A percentile compares a stretch with the other conserved stretches of the same genome.
Conservation (phyloP, 1,140 invertebrate genomes). For the Aphelenchoides besseyi region DNA sequence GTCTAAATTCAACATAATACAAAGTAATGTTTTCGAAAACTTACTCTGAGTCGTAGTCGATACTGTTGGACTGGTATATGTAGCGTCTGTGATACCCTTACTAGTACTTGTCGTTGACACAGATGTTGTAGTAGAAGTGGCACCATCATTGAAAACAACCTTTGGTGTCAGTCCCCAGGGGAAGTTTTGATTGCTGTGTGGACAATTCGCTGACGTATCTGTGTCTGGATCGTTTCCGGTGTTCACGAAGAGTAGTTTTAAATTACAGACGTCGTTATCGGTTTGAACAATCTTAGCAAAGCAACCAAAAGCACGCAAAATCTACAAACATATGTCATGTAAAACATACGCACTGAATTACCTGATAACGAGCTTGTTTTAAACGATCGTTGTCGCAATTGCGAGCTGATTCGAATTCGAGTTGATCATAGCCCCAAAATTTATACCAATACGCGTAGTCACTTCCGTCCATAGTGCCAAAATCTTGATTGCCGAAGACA, state of each 20-base stretch:
- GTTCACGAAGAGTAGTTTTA: conserved; percentile 13
- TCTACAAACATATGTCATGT: neutral
- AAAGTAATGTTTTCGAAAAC: no score
- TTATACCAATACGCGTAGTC: neutral
- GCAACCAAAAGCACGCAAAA: conserved; percentile 12
- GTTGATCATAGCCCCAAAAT: neutral
- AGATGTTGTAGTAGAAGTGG: neutral
- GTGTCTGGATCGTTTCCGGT: neutral
- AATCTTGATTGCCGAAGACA: no score
- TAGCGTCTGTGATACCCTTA: no score
- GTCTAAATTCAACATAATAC: no score
- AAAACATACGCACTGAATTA: neutral
- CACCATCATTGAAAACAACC: neutral
- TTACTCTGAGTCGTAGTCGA: no score
- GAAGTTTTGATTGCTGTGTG: neutral
- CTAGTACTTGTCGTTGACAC: neutral
- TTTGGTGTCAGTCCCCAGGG: neutral
- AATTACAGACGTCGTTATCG: no score
- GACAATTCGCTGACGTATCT: neutral
- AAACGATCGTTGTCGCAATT: neutral
- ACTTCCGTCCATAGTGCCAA: no score
- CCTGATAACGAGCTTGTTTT: neutral
- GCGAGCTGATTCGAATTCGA: neutral
- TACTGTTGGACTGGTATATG: no score
- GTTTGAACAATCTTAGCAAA: no score